Evolutionary conservation across 2,113 vertebrate species (phyloP).

Genomic region (Notothenia rossii): DNA sequence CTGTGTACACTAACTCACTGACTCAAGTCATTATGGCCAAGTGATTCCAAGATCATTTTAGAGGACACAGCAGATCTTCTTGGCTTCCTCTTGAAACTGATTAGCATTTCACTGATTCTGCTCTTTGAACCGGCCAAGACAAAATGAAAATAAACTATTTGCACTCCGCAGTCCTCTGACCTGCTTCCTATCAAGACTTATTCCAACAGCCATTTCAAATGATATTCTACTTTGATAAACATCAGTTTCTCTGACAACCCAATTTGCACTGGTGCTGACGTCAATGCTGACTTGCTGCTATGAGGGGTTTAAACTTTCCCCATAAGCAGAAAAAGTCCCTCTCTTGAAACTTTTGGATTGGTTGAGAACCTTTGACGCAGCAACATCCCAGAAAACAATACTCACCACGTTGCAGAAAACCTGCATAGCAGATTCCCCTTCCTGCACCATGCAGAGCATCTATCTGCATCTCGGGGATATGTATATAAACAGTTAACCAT

Average conservation of each 20-base stretch:
- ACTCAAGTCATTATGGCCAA: constrained; percentile 34
- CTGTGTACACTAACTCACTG: constrained; percentile 44
- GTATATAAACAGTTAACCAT: constrained; percentile 31
- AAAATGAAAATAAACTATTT: constrained; percentile 37
- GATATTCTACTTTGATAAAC: constrained; percentile 24
- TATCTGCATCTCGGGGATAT: constrained; percentile 22
- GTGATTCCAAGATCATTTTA: constrained; percentile 66
- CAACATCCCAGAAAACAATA: background rate
- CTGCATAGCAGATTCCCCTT: background rate
- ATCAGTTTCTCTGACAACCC: constrained; percentile 3
- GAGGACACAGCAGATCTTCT: constrained; percentile 67
- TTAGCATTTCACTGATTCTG: constrained; percentile 68
- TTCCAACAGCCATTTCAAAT: constrained; percentile 10
- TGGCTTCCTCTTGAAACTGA: constrained; percentile 38
- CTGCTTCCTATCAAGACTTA: background rate
- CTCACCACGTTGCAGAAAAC: background rate
- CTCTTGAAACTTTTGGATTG: constrained; percentile 10
- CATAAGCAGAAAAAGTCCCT: constrained; percentile 47
- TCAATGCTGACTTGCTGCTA: constrained; percentile 42
- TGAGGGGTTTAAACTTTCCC: constrained; percentile 22
- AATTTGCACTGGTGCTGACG: background rate
- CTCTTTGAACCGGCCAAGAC: constrained; percentile 44
- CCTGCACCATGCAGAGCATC: constrained; percentile 1
- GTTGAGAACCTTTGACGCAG: constrained; percentile 8
- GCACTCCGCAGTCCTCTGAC: constrained; percentile 27